Conservation (phyloP, 2,888 invertebrate species). For the Orchesellides sinensis region DNA sequence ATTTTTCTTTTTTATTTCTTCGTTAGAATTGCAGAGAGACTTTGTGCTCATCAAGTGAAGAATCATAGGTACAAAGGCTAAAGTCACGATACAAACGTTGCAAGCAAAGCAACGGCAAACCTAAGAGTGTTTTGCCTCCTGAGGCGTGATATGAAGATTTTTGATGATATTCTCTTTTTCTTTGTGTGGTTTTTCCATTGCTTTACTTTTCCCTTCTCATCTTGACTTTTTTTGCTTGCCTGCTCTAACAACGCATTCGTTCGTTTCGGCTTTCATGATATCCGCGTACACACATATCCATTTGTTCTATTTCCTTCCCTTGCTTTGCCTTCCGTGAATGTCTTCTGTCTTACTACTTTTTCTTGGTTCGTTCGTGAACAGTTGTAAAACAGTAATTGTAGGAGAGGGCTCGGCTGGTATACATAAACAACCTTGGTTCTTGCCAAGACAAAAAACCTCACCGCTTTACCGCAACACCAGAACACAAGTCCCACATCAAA, state of each 20-base stretch:
- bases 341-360: constrained; percentile 24
- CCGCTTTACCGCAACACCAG: constrained; percentile 36
- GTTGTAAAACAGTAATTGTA: constrained; percentile 32
- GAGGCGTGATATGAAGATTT: constrained; percentile 63
- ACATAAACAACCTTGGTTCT: constrained; percentile 9
- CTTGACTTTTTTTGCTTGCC: background rate
- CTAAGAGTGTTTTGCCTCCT: constrained; percentile 57
- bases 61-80: constrained; percentile 32
- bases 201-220: constrained; percentile 37
- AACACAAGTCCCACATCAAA: constrained; percentile 36
- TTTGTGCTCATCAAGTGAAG: background rate
- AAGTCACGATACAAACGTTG: too few relatives aligned
- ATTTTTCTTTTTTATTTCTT: background rate
- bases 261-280: constrained; percentile 53
- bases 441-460: constrained; percentile 7
- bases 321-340: constrained; percentile 18
- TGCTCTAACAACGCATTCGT: constrained; percentile 17
- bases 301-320: constrained; percentile 35
- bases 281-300: constrained; percentile 44
- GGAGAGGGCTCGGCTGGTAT: background rate
- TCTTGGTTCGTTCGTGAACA: constrained; percentile 34
- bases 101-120: constrained; percentile 30
- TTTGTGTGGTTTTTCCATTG: constrained; percentile 53
- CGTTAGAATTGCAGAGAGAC: background rate
- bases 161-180: constrained; percentile 48